phyloP scores from a whole-genome alignment of 2,888 invertebrate species.

The Nasonovia ribisnigri region DNA sequence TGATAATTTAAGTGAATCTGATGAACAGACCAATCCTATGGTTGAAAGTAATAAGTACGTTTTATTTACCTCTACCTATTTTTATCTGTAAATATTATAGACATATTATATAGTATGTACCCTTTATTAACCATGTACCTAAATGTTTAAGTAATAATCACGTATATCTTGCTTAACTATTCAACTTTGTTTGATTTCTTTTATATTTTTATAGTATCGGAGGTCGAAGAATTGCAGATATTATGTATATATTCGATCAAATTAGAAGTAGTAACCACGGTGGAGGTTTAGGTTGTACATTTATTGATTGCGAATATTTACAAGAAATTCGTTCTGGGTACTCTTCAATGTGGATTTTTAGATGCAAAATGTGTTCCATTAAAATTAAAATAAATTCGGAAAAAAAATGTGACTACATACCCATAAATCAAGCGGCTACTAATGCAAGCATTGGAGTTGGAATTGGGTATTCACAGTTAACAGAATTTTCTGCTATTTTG shows the following conservation, averaged over 20 bases:
- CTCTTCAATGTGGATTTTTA: background rate
- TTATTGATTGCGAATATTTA: conserved; percentile 23
- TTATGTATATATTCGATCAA: background rate
- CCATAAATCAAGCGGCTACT: background rate
- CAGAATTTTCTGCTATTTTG: conserved; percentile 1
- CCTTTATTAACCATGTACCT: too few species aligned
- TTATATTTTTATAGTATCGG: background rate
- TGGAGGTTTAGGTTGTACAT: background rate
- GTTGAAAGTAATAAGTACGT: background rate
- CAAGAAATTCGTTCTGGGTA: conserved; percentile 9
- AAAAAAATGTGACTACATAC: background rate
- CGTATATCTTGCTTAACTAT: too few species aligned
- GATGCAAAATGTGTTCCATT: background rate
- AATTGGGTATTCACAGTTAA: background rate
- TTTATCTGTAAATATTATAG: too few species aligned
- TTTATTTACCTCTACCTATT: too few species aligned
- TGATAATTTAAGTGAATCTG: background rate
- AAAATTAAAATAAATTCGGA: background rate
- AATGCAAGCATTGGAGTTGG: background rate
- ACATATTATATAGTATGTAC: too few species aligned
- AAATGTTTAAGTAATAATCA: too few species aligned
- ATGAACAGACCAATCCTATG: background rate
- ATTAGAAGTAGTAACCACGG: conserved; percentile 6
- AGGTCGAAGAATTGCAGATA: conserved; percentile 13
- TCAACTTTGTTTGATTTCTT: background rate